phyloP scores from a whole-genome alignment of 1,140 invertebrate species.

The Metopolophium dirhodum region DNA sequence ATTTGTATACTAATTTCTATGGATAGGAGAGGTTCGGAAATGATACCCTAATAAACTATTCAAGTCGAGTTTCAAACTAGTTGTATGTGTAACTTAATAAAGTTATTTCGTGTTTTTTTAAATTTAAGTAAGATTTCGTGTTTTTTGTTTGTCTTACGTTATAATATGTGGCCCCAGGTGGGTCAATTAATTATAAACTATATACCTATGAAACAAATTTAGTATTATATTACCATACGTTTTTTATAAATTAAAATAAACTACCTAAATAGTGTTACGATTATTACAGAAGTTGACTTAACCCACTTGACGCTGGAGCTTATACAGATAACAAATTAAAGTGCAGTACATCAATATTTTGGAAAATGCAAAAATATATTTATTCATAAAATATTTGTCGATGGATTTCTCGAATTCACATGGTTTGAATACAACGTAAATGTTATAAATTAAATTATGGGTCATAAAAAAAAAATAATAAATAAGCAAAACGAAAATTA shows the following conservation, averaged over 20 bases:
- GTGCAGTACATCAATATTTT: too few species aligned
- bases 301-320: background rate
- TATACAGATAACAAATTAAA: background rate
- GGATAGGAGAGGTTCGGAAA: background rate
- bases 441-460: background rate
- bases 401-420: background rate
- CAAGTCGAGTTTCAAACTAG: background rate
- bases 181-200: background rate
- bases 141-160: background rate
- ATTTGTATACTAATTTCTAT: background rate
- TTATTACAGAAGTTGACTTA: background rate
- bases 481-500: background rate
- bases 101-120: background rate
- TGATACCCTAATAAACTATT: background rate
- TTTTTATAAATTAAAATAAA: background rate
- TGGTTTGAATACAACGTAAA: background rate
- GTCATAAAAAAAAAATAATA: background rate
- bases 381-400: background rate
- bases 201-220: background rate
- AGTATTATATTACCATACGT: background rate
- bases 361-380: too few species aligned
- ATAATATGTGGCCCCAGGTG: background rate
- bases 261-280: background rate
- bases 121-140: background rate
- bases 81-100: background rate